Evolutionary conservation across 2,113 vertebrate genomes (phyloP).

Genomic region (Coryphaenoides rupestris): DNA sequence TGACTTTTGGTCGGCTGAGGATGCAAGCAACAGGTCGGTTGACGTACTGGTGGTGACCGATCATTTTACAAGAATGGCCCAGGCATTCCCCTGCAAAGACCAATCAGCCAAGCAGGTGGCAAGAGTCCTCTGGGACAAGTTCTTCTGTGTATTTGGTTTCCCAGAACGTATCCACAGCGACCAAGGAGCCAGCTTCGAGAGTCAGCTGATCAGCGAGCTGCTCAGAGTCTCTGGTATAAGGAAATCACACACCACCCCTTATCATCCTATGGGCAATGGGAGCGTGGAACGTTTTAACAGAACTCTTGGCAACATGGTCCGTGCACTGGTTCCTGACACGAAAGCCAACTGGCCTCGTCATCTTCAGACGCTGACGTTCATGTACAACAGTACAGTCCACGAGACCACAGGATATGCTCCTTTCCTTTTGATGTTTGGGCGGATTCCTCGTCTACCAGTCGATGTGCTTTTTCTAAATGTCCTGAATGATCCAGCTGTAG

Average conservation of each 20-base stretch:
- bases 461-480: background rate
- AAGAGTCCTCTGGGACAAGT: background rate
- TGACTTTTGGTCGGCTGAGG: slow-evolving; percentile 10
- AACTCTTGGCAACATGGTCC: background rate
- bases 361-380: too few relatives aligned
- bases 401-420: too few relatives aligned
- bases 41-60: background rate
- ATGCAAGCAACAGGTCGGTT: background rate
- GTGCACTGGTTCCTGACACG: too few relatives aligned
- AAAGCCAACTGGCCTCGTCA: too few relatives aligned
- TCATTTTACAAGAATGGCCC: slow-evolving; percentile 4
- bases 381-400: too few relatives aligned
- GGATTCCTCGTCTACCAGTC: background rate
- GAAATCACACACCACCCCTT: too few relatives aligned
- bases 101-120: slow-evolving; percentile 7
- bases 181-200: background rate
- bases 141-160: slow-evolving; percentile 9
- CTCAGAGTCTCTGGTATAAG: slow-evolving; percentile 1
- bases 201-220: background rate
- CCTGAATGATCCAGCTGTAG: slow-evolving; percentile 24
- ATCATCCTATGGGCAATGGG: too few relatives aligned
- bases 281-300: slow-evolving; percentile 8
- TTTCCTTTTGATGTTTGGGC: too few relatives aligned
- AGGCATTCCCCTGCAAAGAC: background rate
- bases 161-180: slow-evolving; percentile 6